Base-by-base conservation (phyloP, 2,888 invertebrate genomes). In the Chydorus sphaericus region DNA sequence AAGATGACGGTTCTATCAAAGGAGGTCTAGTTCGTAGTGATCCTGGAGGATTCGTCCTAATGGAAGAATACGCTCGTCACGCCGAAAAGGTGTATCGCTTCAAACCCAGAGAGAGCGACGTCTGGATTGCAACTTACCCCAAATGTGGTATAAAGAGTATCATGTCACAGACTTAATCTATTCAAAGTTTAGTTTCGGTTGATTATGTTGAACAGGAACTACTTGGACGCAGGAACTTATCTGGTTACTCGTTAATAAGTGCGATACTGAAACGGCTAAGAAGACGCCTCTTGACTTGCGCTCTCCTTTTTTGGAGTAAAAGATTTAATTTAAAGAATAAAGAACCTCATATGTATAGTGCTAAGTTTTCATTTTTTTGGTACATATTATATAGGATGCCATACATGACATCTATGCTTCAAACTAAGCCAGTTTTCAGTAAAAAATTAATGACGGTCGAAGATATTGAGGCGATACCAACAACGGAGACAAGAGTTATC, bases 121-220 rank as follows among this genome's bases (percentile, higher is more conserved):
- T 82, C 7, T 85, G 85, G 76, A 77, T 88, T 6, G 71, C 78
- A 6, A 82, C 85, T 3, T 86, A 82, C 68, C 88, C 88, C 1
- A 74, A 88, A 69, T 85, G 86, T 65, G 87, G 86, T 77, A 72
- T 70, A 60, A n/a, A 16, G 4, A 37, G 38, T 16, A 16, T 37
- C n/a, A 18, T 37, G n/a, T 4, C 4, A 37, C n/a, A 16, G n/a
- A 16, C n/a, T n/a, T n/a, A n/a, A n/a, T n/a, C n/a, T n/a, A n/a
- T n/a, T n/a, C n/a, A n/a, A n/a, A n/a, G n/a, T n/a, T n/a, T n/a
- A n/a, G n/a, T n/a, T n/a, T n/a, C n/a, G n/a, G n/a, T n/a, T n/a
- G n/a, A n/a, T n/a, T n/a, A n/a, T 36, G 5, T 44, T 23, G n/a
- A n/a, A 26, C 4, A 59, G 59, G 59, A 11, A 70, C 70, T 38